These are phyloP conservation scores for Mergus octosetaceus DNA, from an alignment of 2,797 vertebrate genomes.

Conservation along the genomic window DNA sequence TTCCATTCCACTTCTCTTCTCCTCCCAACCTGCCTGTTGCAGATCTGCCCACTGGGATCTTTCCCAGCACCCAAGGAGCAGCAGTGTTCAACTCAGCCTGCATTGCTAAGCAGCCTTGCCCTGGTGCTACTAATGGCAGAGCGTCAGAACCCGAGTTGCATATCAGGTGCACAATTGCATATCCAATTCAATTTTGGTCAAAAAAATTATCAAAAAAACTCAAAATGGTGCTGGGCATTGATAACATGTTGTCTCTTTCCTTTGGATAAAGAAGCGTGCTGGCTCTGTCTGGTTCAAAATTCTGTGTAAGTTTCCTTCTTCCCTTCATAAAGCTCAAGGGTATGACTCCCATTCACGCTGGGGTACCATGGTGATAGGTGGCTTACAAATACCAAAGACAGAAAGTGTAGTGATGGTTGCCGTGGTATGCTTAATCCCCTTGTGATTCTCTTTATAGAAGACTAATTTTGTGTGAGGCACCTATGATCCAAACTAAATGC, in stretches of 20 bases:
- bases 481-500: background rate
- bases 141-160: background rate
- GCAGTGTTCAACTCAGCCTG: background rate
- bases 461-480: background rate
- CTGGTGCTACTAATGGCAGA: rapidly evolving
- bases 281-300: background rate
- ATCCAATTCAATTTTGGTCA: background rate
- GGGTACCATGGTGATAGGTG: background rate
- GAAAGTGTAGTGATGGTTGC: background rate
- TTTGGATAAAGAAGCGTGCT: background rate
- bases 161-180: rapidly evolving
- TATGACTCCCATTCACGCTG: background rate
- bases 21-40: background rate
- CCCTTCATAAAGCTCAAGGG: background rate
- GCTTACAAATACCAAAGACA: background rate
- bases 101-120: background rate
- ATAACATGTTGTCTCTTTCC: background rate
- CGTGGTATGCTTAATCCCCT: background rate
- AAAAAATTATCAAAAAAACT: background rate
- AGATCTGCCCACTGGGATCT: rapidly evolving
- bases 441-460: background rate
- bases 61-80: background rate
- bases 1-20: background rate
- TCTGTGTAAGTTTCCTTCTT: background rate
- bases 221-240: background rate